Conservation (phyloP, 1,140 invertebrate genomes). For the Heliconius hewitsoni region DNA sequence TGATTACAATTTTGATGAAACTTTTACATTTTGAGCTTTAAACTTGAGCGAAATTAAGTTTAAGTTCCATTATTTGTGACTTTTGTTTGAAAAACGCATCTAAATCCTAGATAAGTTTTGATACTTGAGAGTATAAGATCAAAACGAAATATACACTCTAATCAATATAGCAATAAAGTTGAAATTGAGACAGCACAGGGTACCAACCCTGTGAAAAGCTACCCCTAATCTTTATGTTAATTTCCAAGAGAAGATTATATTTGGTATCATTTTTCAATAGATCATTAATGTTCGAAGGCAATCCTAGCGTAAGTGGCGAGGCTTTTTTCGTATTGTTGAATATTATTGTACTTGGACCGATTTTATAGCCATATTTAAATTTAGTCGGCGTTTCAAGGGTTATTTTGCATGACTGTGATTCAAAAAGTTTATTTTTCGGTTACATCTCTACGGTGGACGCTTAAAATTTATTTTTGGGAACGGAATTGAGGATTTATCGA, state of each 20-base stretch:
- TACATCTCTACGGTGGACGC: constrained; percentile 39
- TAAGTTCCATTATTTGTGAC: constrained; percentile 12
- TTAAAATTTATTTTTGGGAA: constrained; percentile 12
- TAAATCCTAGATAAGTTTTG: constrained; percentile 31
- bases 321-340: constrained; percentile 55
- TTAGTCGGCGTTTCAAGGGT: constrained; percentile 65
- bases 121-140: background rate
- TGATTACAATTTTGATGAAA: constrained; percentile 48
- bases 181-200: background rate
- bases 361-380: constrained; percentile 76
- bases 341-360: constrained; percentile 66
- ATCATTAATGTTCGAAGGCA: constrained; percentile 71
- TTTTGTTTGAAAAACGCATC: constrained; percentile 37
- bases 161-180: constrained; percentile 22
- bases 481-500: constrained; percentile 10
- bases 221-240: constrained; percentile 76
- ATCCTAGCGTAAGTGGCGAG: constrained; percentile 66
- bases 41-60: constrained; percentile 1
- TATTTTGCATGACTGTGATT: constrained; percentile 79
- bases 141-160: constrained; percentile 3
- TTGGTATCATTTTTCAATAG: constrained; percentile 81
- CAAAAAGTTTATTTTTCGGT: constrained; percentile 63
- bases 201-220: constrained; percentile 50
- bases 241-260: constrained; percentile 69
- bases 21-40: constrained; percentile 33